Evolutionary conservation across 1,140 invertebrate species (phyloP).

Genomic region (Drosophila ohnishii): DNA sequence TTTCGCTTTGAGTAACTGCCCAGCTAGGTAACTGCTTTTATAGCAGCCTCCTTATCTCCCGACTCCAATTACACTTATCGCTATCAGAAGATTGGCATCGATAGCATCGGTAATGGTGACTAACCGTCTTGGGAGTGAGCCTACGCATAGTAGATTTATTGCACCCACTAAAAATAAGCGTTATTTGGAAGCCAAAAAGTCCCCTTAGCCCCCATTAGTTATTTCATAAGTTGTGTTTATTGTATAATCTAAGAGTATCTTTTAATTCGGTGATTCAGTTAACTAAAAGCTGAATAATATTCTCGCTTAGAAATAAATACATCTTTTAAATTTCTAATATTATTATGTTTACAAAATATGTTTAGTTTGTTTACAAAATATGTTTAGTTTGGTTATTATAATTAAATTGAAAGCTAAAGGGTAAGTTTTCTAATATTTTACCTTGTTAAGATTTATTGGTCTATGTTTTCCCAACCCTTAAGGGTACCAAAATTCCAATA

Average conservation of each 20-base stretch:
- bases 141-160: slow-evolving; percentile 26
- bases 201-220: not conserved
- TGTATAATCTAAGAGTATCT: not conserved
- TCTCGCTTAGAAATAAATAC: no score
- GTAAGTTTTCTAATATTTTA: no score
- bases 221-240: slow-evolving; percentile 27
- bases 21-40: slow-evolving; percentile 27
- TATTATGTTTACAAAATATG: not conserved
- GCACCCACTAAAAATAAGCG: slow-evolving; percentile 8
- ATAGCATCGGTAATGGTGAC: slow-evolving; percentile 34
- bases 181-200: slow-evolving; percentile 7
- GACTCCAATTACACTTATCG: slow-evolving; percentile 14
- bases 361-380: no score
- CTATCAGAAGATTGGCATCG: slow-evolving; percentile 38
- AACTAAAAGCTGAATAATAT: not conserved
- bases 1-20: slow-evolving; percentile 12
- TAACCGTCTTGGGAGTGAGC: slow-evolving; percentile 23
- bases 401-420: no score
- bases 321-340: no score
- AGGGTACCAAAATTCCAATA: no score
- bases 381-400: no score
- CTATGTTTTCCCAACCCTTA: no score
- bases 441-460: no score
- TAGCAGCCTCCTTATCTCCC: slow-evolving; percentile 30
- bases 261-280: not conserved